Base-by-base conservation (phyloP, 1,140 invertebrate genomes). In the Drosophila takahashii region DNA sequence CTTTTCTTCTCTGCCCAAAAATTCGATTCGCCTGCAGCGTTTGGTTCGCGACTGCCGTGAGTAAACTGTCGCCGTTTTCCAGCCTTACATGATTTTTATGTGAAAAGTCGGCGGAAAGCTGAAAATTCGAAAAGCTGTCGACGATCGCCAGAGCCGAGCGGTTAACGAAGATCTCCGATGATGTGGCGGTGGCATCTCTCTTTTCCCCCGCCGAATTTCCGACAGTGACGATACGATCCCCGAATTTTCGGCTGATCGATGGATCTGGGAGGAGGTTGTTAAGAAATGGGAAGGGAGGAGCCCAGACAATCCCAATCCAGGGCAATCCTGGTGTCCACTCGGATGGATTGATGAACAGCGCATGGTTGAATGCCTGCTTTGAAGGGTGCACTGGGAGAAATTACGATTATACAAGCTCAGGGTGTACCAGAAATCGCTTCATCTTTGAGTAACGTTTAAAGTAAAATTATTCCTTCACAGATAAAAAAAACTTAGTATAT, bases 51-150 rank as follows among this genome's bases (percentile, higher is more conserved):
- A 79, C 87, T 89, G 87, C 84, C 90, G 80, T 83, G 87, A 64
- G 84, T 87, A 83, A 91, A 91, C 90, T 91, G 90, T 90, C 90
- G 90, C 86, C 86, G 71, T 78, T 89, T 89, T 91, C 90, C 90
- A 91, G 87, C 74, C 72, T 90, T 89, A 90, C 86, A 89, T 85
- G 83, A 90, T 91, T 91, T 91, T 90, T 91, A 91, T 91, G 85
- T 90, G 77, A 90, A 91, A 91, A 81, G 53, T 87, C 69, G 57
- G 69, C 56, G 48, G 78, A 81, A 56, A 75, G 53, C 59, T 64
- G 84, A 89, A 87, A 86, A 79, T 71, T 71, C 76, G 60, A 65
- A 51, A 60, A 64, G 70, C 69, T 61, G 67, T 61, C 59, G 45
- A 51, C 70, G 71, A 22, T 26, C 52, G 74, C 42, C 41, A 54